Evolutionary conservation across 1,140 invertebrate species (phyloP).

Genomic region (Platorchestia sp.): DNA sequence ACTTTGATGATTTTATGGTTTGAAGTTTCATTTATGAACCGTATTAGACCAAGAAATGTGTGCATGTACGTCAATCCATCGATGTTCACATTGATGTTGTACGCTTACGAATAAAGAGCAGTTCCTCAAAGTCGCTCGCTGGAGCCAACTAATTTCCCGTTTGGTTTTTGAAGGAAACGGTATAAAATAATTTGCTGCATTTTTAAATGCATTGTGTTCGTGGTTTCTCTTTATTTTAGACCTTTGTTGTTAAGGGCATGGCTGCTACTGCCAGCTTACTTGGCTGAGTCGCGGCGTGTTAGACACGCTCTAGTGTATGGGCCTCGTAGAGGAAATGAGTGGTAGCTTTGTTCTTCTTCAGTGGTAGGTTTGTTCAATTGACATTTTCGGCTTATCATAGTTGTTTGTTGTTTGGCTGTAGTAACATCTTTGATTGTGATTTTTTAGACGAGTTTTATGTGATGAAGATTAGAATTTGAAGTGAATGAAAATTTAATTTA

Average conservation of each 20-base stretch:
- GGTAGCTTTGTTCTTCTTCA: not conserved
- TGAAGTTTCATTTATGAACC: not conserved
- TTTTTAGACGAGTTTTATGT: not conserved
- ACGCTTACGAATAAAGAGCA: not conserved
- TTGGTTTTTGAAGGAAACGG: not conserved
- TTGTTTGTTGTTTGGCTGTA: not conserved
- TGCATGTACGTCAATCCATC: not conserved
- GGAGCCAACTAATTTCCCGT: not conserved
- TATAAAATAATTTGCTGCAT: no score
- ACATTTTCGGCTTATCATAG: not conserved
- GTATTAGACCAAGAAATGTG: not conserved
- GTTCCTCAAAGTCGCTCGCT: not conserved
- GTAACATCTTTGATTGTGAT: not conserved
- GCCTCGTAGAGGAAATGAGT: no score
- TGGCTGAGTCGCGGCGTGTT: no score
- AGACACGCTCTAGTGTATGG: no score
- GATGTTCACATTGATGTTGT: not conserved
- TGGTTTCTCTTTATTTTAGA: no score
- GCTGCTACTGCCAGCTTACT: no score
- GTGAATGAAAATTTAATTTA: no score
- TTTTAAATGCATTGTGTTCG: not conserved
- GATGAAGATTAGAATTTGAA: not conserved
- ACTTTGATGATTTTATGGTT: not conserved
- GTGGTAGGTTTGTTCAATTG: not conserved
- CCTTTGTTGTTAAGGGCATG: no score